Base-by-base conservation (phyloP, 2,888 invertebrate species). In the Drosophila quinaria region DNA sequence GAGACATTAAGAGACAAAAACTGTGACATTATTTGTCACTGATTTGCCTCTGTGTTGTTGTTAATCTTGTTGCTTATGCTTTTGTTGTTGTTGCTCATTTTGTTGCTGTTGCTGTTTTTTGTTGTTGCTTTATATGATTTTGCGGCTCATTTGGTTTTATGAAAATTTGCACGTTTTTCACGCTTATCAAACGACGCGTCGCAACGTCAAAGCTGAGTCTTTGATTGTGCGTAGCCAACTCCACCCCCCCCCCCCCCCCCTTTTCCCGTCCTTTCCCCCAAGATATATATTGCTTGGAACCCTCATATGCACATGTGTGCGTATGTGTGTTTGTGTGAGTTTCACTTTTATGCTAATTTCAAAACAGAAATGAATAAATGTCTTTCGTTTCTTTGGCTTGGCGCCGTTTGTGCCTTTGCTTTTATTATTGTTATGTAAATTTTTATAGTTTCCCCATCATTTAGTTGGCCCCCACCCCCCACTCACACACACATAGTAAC, bases 381-480 rank as follows among this genome's bases (percentile, higher is more conserved):
- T 86, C 80, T 79, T 81, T 81, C 71, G 72, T 80, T 80, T 74
- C 61, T 65, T 70, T 55, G 60, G 67, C 49, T 63, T 55, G 49
- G 51, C 54, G 42, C 54, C 70, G 68, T 62, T 64, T 68, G 71
- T 74, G 77, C 63, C 49, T 78, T 73, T 75, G 79, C 80, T 71
- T 80, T 86, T 88, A 81, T 88, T 85, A 85, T 85, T 85, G 89
- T 85, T 85, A 85, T 85, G 85, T 81, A 85, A 85, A 85, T 85
- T 85, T 85, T 85, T 88, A 88, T 85, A 85, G 89, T 85, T 85
- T 85, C 89, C 89, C 89, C 85, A 85, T 85, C 85, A 85, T 85
- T 85, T 85, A 85, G 87, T 81, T 67, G 63, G n/a, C n/a, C 63
- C 60, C 68, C 33, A 17, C 10, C 17, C 1, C 41, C n/a, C 44